phyloP scores from a whole-genome alignment of 2,113 vertebrate genomes.

The Benitochromis conjunctus region DNA sequence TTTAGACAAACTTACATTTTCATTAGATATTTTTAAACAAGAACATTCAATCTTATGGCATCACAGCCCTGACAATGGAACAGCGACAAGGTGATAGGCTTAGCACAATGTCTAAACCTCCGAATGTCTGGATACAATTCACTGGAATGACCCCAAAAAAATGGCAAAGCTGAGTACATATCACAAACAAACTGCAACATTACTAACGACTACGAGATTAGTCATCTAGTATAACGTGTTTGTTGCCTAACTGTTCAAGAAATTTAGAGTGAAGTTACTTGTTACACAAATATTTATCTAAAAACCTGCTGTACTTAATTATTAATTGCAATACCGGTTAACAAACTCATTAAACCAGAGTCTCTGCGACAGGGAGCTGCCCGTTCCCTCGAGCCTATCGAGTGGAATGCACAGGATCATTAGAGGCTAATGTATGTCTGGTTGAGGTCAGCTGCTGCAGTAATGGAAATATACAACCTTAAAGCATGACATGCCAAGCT shows the following conservation, averaged over 20 bases:
- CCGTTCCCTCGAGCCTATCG: conserved; percentile 3
- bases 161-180: background rate
- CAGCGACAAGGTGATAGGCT: background rate
- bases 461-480: conserved; percentile 39
- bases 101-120: background rate
- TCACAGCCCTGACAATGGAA: background rate
- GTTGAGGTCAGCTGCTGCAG: conserved; percentile 12
- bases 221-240: background rate
- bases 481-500: background rate
- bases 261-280: background rate
- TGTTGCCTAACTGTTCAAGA: background rate
- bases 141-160: background rate
- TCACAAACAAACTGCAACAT: background rate
- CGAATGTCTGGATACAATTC: background rate
- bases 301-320: conserved; percentile 23
- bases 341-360: conserved; percentile 11
- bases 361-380: background rate
- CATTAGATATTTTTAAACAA: background rate
- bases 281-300: conserved; percentile 33
- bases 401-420: conserved; percentile 36
- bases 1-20: background rate
- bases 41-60: background rate
- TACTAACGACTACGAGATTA: background rate
- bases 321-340: conserved; percentile 29
- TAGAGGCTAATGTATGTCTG: conserved; percentile 39